Base-by-base conservation (phyloP, 2,888 invertebrate species). In the Drosophila quasianomalipes region DNA sequence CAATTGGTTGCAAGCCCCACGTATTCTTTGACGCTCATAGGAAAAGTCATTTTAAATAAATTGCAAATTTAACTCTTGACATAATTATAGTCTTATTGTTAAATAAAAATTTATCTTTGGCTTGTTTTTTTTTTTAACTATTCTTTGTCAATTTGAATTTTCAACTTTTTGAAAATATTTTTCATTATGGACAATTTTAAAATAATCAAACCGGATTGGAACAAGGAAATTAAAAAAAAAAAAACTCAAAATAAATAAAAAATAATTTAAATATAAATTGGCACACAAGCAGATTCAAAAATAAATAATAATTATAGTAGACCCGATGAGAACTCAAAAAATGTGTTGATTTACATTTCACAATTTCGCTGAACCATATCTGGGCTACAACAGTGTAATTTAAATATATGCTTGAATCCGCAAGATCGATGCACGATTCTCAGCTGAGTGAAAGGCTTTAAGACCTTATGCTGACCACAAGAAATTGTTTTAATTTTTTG, bases 381-480 rank as follows among this genome's bases (percentile, higher is more conserved):
- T 53, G n/a, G 49, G 33, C 26, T 26, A 19, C 19, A 39, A 28
- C 47, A n/a, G 30, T 4, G 31, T 19, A 54, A 62, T 57, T 68
- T 54, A 62, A 49, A 49, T 39, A 22, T 63, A 44, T 33, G 33
- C 26, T 10, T 35, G 28, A 26, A 4, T 41, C 37, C 26, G 58
- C 33, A 30, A 62, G 44, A n/a, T 44, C 58, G 37, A n/a, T 33
- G 10, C 49, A 47, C 52, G 31, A 19, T 64, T 44, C 10, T 22
- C 3, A 26, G 72, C 39, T 66, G 30, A 55, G 76, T 75, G 76
- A 76, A 76, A 76, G 80, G 73, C 63, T 37, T 54, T n/a, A 16
- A 12, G 64, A 61, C 47, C 72, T 68, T 47, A 62, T 62, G 76
- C 73, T 76, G 76, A 73, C 76, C 76, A 65, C 54, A 73, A 68